Evolutionary conservation across 1,140 invertebrate species (phyloP).

Genomic region (Cherax destructor): DNA sequence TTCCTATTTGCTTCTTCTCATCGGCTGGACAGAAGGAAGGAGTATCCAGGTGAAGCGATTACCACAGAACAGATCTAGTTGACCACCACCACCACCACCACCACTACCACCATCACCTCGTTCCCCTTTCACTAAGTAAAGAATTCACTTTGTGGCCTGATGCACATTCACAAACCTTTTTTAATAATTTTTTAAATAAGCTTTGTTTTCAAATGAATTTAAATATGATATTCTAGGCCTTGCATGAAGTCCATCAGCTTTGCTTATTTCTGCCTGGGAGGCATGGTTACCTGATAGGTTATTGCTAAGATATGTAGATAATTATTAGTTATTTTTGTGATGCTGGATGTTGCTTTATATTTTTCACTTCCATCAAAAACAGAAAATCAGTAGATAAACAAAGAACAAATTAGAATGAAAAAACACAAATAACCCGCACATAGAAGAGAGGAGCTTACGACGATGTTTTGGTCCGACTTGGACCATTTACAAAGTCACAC

Average conservation of each 20-base stretch:
- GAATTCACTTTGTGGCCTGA: slow-evolving; percentile 54
- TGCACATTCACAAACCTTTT: slow-evolving; percentile 54
- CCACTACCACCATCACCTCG: slow-evolving; percentile 64
- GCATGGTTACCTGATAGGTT: neutral
- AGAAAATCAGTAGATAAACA: neutral
- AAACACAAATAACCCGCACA: no score
- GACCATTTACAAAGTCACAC: no score
- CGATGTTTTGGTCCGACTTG: no score
- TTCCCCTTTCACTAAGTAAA: slow-evolving; percentile 68
- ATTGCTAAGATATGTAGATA: neutral
- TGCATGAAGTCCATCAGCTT: neutral
- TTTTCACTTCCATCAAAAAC: neutral
- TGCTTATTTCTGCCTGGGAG: neutral
- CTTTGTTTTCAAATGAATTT: neutral
- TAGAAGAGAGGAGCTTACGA: no score
- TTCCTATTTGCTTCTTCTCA: slow-evolving; percentile 36
- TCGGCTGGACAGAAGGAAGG: slow-evolving; percentile 62
- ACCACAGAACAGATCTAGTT: slow-evolving; percentile 70
- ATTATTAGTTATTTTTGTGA: neutral
- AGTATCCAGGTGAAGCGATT: slow-evolving; percentile 68
- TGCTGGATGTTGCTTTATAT: neutral
- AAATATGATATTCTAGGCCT: neutral
- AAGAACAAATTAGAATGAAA: no score
- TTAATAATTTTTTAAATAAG: neutral
- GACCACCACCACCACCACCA: slow-evolving; percentile 67